A percentile compares a stretch with the other conserved stretches of the same genome.
These are phyloP conservation scores for Apoderus coryli DNA, from an alignment of 2,888 invertebrate species.

Conservation along the genomic window DNA sequence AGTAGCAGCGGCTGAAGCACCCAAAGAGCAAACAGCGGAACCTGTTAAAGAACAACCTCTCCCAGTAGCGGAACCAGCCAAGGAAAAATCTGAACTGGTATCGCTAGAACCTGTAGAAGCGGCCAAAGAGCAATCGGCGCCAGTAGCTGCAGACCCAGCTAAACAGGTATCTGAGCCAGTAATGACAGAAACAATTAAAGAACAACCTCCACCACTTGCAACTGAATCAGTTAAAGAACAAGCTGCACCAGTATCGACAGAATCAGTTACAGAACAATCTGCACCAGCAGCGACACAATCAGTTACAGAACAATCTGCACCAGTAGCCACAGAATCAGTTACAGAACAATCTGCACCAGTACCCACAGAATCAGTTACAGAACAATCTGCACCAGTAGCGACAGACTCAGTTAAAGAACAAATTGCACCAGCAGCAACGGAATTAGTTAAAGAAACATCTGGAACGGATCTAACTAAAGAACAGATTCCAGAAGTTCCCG, in stretches of 20 bases:
- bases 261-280: slow-evolving; percentile 13
- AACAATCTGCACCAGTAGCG: slow-evolving; percentile 3
- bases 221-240: slow-evolving; percentile 8
- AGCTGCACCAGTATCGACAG: slow-evolving; percentile 15
- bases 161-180: slow-evolving; percentile 2
- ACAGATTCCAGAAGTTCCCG: slow-evolving; percentile 1
- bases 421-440: slow-evolving; percentile 7
- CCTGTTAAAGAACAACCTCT: slow-evolving; percentile 6
- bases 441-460: slow-evolving; percentile 5
- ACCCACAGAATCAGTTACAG: slow-evolving; percentile 4
- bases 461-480: slow-evolving; percentile 8
- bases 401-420: slow-evolving; percentile 9
- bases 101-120: slow-evolving; percentile 6
- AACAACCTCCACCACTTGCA: slow-evolving; percentile 15
- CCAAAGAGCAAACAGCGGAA: neutral
- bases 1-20: neutral
- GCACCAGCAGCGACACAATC: slow-evolving; percentile 11
- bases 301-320: slow-evolving; percentile 9
- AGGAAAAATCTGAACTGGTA: no score
- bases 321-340: slow-evolving; percentile 18
- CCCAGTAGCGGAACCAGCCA: slow-evolving; percentile 8
- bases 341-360: slow-evolving; percentile 16
- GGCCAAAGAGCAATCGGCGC: neutral
- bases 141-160: slow-evolving; percentile 4
- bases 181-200: slow-evolving; percentile 15